Percentiles rank a stretch among this genome's conserved stretches.
phyloP scores from a whole-genome alignment of 2,797 vertebrate genomes.

The Petrocephalus sullivani region DNA sequence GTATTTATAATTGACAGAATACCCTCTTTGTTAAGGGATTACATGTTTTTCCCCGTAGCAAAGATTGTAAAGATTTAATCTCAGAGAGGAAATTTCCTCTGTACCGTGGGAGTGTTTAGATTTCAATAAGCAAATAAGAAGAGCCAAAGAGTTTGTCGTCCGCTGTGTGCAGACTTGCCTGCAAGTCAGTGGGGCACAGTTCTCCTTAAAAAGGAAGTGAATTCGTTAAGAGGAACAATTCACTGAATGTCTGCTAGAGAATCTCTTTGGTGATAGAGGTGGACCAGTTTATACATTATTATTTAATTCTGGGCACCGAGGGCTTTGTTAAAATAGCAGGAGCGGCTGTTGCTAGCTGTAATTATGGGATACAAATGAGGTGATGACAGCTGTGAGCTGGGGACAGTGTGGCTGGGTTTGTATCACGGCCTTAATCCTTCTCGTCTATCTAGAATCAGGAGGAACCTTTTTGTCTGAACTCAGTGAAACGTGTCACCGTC shows the following conservation, averaged over 20 bases:
- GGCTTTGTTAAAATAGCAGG: background rate
- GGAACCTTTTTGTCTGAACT: background rate
- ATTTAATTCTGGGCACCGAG: background rate
- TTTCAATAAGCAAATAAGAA: background rate
- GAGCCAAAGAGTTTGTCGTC: background rate
- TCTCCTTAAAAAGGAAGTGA: background rate
- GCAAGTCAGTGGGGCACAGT: background rate
- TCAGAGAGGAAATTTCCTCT: background rate
- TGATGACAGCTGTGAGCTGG: background rate
- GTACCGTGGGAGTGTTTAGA: background rate
- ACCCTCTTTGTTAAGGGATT: constrained; percentile 5
- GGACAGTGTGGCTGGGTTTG: background rate
- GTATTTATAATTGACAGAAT: constrained; percentile 6
- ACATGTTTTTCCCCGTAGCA: background rate
- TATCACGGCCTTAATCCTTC: background rate
- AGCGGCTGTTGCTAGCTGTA: background rate
- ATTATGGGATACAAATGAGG: background rate
- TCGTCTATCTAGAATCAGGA: background rate
- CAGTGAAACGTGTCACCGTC: background rate
- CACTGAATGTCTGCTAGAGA: background rate
- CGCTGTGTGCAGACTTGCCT: background rate
- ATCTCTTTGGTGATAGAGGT: background rate
- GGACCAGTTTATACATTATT: background rate
- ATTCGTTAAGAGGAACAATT: background rate
- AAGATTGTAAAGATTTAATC: background rate